Base-by-base conservation (phyloP, 2,797 vertebrate species). In the Momotus momota region DNA sequence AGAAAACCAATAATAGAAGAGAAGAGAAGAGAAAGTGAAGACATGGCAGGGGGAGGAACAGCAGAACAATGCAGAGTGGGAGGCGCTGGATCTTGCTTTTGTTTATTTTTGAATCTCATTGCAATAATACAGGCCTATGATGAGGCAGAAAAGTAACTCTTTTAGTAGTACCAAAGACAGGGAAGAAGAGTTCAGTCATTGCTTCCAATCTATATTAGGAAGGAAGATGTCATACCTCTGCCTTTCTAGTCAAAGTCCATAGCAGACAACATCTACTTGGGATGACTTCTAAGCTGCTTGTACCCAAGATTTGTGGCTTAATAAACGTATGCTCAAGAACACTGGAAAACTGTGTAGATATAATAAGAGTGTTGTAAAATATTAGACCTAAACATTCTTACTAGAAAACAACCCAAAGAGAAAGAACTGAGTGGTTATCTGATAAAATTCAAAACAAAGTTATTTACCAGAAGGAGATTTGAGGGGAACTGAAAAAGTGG, bases 61-160 rank as follows among this genome's bases (percentile, higher is more conserved):
- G n/a, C 9, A 35, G 33, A 22, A 58, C 57, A 25, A 33, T 35
- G 57, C 33, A 58, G 21, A 51, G 27, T 41, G 9, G 25, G 18
- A 19, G 38, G 38, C 25, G 33, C 14, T 51, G 13, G 6, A 8
- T 22, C 38, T 81, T 60, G 27, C 14, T 72, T 90, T 60, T 29
- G 29, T 10, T 49, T 33, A 5, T 45, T 61, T 66, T 40, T 43
- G 49, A 52, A 72, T 25, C 8, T 20, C 3, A 7, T 8, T 62
- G 41, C 40, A 87, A 31, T 12, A 38, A 67, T 1, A 3, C 0
- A 46, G 54, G 1, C 46, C 29, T 58, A 0, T 9, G 18, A 43
- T 6, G 29, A 55, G 48, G 41, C 29, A 57, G 29, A 7, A 38
- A 4, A 14, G 29, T 8, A 81, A 54, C 65, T 13, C 8, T 58